These are phyloP conservation scores for Dasysyrphus albostriatus DNA, from an alignment of 2,888 invertebrate genomes.

Conservation along the genomic window DNA sequence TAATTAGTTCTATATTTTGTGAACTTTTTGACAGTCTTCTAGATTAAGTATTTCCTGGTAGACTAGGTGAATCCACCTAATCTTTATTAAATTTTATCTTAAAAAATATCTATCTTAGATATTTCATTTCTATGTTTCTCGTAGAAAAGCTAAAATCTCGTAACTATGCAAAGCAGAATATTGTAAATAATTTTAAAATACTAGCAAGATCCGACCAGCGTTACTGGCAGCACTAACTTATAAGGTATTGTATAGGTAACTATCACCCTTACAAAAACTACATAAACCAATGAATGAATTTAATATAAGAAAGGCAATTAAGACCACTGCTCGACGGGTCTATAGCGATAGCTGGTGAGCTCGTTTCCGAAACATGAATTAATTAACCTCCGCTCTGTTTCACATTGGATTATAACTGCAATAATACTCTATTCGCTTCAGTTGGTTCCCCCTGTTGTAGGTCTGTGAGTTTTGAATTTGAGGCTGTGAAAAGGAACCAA, in stretches of 20 bases:
- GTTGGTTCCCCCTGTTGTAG: slow-evolving; percentile 47
- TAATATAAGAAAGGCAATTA: slow-evolving; percentile 54
- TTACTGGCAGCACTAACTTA: not conserved
- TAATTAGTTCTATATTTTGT: slow-evolving; percentile 44
- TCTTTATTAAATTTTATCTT: not conserved
- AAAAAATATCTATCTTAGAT: not conserved
- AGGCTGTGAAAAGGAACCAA: slow-evolving; percentile 24
- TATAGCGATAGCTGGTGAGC: slow-evolving; percentile 12
- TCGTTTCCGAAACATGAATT: slow-evolving; percentile 56
- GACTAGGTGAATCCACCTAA: not conserved
- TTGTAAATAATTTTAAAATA: slow-evolving; percentile 29
- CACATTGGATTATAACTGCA: slow-evolving; percentile 56
- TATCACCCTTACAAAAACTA: slow-evolving; percentile 13
- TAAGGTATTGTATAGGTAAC: not conserved
- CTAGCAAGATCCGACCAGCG: not conserved
- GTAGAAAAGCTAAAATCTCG: slow-evolving; percentile 31
- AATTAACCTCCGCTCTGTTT: slow-evolving; percentile 71
- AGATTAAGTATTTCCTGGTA: slow-evolving; percentile 65
- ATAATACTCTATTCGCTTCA: slow-evolving; percentile 43
- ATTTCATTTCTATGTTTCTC: slow-evolving; percentile 35
- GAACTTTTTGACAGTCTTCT: slow-evolving; percentile 48
- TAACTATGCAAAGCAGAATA: not conserved
- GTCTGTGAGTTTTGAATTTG: slow-evolving; percentile 17
- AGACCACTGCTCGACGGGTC: slow-evolving; percentile 19
- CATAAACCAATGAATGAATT: slow-evolving; percentile 54